A percentile compares a stretch with the other conserved stretches of the same genome.
Conservation (phyloP, 2,888 invertebrate species). For the Temnothorax rugatulus region DNA sequence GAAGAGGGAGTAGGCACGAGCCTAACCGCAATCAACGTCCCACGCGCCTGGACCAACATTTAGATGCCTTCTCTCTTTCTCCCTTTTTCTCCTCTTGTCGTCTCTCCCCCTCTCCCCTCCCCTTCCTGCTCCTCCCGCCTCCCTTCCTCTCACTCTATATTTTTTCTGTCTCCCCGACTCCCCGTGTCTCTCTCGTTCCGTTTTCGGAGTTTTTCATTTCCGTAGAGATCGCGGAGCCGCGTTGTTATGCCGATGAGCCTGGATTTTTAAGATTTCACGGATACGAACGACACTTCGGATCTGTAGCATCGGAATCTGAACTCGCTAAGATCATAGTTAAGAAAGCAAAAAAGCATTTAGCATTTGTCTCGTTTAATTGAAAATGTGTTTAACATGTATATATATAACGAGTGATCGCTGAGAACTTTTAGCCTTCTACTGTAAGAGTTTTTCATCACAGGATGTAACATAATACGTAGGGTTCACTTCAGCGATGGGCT, state of each 20-base stretch:
- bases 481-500: not conserved
- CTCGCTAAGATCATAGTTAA: not conserved
- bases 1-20: slow-evolving; percentile 83
- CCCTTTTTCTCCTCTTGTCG: slow-evolving; percentile 31
- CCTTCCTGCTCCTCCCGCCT: not conserved
- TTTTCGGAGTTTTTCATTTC: slow-evolving; percentile 31
- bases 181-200: slow-evolving; percentile 13
- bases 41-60: slow-evolving; percentile 82
- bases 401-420: not conserved
- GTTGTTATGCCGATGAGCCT: not conserved
- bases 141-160: slow-evolving; percentile 38
- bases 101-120: slow-evolving; percentile 20
- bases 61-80: slow-evolving; percentile 70
- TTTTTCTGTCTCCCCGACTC: slow-evolving; percentile 42
- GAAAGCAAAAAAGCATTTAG: not conserved
- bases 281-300: not conserved
- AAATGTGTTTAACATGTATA: not conserved
- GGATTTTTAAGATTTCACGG: not conserved
- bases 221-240: not conserved
- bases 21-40: slow-evolving; percentile 84
- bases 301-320: not conserved
- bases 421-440: not conserved
- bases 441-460: not conserved
- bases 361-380: not conserved
- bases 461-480: not conserved